phyloP scores from a whole-genome alignment of 1,140 invertebrate species.

The Psilanteris sp. region DNA sequence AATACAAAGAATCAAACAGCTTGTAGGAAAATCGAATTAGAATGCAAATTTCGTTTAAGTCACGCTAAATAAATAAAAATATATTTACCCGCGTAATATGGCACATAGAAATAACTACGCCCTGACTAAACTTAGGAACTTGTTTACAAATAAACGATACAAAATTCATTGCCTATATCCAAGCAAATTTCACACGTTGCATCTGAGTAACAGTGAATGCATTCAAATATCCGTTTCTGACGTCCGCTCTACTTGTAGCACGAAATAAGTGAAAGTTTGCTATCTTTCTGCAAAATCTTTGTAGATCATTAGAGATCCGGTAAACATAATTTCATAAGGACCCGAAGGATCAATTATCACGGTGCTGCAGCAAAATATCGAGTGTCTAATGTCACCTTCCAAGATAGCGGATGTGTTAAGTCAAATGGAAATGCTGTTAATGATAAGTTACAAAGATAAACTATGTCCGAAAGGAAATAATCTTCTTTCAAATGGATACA shows the following conservation, averaged over 20 bases:
- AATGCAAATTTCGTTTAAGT: no score
- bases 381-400: not conserved
- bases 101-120: no score
- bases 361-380: not conserved
- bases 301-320: conserved; percentile 26
- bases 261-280: conserved; percentile 69
- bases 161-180: no score
- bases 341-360: no score
- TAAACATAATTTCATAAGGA: not conserved
- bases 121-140: no score
- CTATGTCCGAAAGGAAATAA: conserved; percentile 39
- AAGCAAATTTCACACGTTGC: no score
- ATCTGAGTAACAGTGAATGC: no score
- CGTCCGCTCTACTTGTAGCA: conserved; percentile 69
- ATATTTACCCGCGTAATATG: no score
- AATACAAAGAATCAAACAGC: no score
- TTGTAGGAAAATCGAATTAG: no score
- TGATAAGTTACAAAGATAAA: conserved; percentile 10
- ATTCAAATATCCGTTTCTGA: conserved; percentile 28
- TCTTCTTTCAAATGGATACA: conserved; percentile 13
- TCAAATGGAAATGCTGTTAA: conserved; percentile 48
- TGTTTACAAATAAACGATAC: no score
- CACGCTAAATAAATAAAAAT: no score
- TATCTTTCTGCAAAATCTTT: conserved; percentile 49
- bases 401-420: conserved; percentile 39